Percentiles rank a stretch among this genome's conserved stretches.
Conservation (phyloP, 2,113 vertebrate species). For the Rhadina sibilatrix region DNA sequence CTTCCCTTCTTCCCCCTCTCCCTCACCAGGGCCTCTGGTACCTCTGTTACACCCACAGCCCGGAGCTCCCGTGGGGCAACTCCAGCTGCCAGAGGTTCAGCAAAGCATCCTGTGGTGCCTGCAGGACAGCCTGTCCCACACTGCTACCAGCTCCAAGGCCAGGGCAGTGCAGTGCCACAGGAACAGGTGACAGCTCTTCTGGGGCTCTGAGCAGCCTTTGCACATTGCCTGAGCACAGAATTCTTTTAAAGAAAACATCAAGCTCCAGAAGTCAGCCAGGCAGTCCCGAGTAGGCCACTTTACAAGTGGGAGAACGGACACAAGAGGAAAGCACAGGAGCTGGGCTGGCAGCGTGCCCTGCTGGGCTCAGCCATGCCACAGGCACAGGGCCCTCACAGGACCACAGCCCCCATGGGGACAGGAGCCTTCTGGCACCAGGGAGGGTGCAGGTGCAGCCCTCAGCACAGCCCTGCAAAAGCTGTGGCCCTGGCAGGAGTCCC, state of each 20-base stretch:
- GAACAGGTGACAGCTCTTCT: background rate
- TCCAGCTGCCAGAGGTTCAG: background rate
- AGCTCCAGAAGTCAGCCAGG: background rate
- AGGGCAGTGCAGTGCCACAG: background rate
- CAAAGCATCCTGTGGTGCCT: background rate
- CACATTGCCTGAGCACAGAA: background rate
- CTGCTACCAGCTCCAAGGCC: rapidly evolving
- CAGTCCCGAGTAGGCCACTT: background rate
- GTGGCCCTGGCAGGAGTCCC: rapidly evolving
- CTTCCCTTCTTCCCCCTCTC: background rate
- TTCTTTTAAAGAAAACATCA: background rate
- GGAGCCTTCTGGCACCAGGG: background rate
- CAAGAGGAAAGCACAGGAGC: background rate
- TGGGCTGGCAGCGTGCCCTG: background rate
- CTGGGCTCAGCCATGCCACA: rapidly evolving
- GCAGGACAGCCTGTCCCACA: background rate
- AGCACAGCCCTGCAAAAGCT: background rate
- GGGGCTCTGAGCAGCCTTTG: background rate
- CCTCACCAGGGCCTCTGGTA: background rate
- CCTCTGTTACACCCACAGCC: background rate
- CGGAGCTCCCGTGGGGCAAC: background rate
- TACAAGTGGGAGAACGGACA: background rate
- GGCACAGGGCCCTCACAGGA: background rate
- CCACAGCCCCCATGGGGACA: rapidly evolving
- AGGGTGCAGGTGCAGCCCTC: background rate